Conservation (phyloP, 1,140 invertebrate genomes). For the Periplaneta americana region DNA sequence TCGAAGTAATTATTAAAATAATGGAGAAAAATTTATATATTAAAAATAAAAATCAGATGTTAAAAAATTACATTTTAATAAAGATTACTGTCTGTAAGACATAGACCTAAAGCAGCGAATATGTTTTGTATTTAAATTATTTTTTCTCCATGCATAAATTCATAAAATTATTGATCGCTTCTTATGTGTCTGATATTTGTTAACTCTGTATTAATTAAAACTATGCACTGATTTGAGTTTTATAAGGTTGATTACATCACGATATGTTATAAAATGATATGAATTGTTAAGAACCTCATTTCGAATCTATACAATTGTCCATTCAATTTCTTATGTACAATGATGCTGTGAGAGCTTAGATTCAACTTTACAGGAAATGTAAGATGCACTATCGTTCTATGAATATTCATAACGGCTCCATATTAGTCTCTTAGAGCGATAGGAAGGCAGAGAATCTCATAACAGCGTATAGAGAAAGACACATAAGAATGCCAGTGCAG, state of each 20-base stretch:
- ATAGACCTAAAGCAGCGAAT: too few species aligned
- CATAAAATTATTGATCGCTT: too few species aligned
- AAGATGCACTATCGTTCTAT: neutral
- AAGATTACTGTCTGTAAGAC: too few species aligned
- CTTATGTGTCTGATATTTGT: neutral
- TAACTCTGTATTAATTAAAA: neutral
- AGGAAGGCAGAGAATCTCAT: neutral
- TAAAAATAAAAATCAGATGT: too few species aligned
- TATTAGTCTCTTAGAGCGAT: neutral
- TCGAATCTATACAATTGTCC: too few species aligned
- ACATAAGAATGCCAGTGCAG: neutral
- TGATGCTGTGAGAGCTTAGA: neutral
- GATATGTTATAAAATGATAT: neutral
- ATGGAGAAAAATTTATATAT: too few species aligned
- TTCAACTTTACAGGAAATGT: neutral
- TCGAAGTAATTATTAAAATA: too few species aligned
- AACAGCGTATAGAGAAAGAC: neutral
- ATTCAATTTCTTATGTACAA: neutral
- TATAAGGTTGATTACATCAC: neutral
- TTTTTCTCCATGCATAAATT: too few species aligned
- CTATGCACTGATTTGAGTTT: neutral
- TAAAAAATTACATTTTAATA: too few species aligned
- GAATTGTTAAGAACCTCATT: neutral
- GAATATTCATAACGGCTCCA: neutral
- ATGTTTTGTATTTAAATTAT: too few species aligned